Percentiles rank a stretch among this genome's conserved stretches.
Evolutionary conservation across 2,888 invertebrate genomes (phyloP).

Genomic region (Luffia ferchaultella): DNA sequence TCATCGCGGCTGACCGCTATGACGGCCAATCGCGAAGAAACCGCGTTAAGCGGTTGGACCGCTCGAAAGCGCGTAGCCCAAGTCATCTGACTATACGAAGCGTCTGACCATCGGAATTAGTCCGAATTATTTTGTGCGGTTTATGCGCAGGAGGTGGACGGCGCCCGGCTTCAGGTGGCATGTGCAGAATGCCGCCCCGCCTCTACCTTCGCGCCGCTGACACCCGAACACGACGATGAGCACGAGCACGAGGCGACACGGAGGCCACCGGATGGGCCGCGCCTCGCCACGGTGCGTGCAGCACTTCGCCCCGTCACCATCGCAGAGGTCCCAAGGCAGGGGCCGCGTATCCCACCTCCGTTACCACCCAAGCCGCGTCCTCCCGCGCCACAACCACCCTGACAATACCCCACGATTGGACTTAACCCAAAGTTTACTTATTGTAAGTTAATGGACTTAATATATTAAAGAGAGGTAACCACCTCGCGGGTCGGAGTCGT

Average conservation of each 20-base stretch:
- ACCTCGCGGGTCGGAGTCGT: no score
- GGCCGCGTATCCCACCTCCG: conserved; percentile 26
- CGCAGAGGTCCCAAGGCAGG: conserved; percentile 6
- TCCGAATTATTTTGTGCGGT: no score
- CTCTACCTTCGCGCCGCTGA: background rate
- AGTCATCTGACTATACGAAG: no score
- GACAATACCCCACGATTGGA: no score
- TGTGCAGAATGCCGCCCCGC: conserved; percentile 21
- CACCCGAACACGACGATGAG: conserved; percentile 24
- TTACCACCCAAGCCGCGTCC: conserved; percentile 40
- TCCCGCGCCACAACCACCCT: conserved; percentile 22
- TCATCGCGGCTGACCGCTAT: no score
- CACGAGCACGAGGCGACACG: conserved; percentile 31
- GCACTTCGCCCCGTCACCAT: conserved; percentile 36
- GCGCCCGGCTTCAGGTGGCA: conserved; percentile 36
- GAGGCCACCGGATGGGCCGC: conserved; percentile 25
- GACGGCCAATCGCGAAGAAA: no score
- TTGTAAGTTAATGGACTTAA: no score
- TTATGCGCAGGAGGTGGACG: conserved; percentile 53
- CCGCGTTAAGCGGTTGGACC: no score
- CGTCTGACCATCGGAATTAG: no score
- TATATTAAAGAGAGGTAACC: no score
- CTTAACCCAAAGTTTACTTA: no score
- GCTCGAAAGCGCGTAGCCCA: no score
- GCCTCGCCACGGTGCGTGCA: conserved; percentile 31